Conservation (phyloP, 2,888 invertebrate genomes). For the Drosophila incognita region DNA sequence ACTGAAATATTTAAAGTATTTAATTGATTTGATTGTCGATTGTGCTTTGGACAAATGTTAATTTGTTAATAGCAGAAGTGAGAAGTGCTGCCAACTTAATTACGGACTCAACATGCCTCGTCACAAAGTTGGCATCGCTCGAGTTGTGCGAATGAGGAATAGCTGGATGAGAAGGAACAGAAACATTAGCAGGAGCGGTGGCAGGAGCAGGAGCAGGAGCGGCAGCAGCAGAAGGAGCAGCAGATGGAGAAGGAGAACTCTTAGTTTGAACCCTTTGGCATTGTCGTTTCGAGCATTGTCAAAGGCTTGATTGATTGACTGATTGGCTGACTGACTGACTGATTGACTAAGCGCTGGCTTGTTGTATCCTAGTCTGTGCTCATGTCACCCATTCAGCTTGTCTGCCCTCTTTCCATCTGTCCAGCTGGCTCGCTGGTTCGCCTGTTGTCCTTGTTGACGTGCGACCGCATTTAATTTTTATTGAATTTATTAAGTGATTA, state of each 20-base stretch:
- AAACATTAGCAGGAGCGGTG: neutral
- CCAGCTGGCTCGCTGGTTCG: conserved; percentile 2
- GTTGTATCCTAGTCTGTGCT: conserved; percentile 22
- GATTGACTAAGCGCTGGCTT: conserved; percentile 29
- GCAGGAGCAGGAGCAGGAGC: neutral
- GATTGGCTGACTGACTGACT: conserved; percentile 20
- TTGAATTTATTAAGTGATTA: conserved; percentile 85
- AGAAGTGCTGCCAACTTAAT: conserved; percentile 49
- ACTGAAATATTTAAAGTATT: neutral
- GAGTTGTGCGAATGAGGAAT: neutral
- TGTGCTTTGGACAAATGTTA: neutral
- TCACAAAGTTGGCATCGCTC: conserved; percentile 23
- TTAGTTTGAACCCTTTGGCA: conserved; percentile 52
- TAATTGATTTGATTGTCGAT: neutral
- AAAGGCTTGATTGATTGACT: conserved; percentile 55
- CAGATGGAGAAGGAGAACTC: conserved; percentile 4
- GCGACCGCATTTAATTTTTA: conserved; percentile 84
- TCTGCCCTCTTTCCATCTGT: conserved; percentile 7
- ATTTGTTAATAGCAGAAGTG: conserved; percentile 19
- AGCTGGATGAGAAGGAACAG: no score
- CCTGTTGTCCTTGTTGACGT: conserved; percentile 72
- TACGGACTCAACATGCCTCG: conserved; percentile 16
- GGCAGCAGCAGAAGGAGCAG: neutral
- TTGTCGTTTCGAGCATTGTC: conserved; percentile 60
- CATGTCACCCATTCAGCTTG: conserved; percentile 32